Evolutionary conservation across 2,888 invertebrate genomes (phyloP).

Genomic region (Ditula angustiorana): DNA sequence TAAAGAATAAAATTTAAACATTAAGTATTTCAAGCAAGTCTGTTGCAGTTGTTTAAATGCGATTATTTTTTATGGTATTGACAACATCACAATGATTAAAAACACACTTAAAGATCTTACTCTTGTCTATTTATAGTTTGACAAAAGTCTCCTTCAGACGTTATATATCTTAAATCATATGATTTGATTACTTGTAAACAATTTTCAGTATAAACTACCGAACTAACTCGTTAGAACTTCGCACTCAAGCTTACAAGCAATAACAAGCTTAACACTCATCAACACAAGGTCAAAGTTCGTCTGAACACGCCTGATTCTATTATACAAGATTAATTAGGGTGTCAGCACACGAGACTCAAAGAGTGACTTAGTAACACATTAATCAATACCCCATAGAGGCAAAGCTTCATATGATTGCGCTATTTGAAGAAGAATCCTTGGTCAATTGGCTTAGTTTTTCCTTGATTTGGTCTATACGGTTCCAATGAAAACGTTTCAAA

Average conservation of each 20-base stretch:
- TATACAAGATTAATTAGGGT: conserved; percentile 26
- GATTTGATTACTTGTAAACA: conserved; percentile 15
- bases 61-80: too few species aligned
- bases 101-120: too few species aligned
- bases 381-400: background rate
- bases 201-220: conserved; percentile 20
- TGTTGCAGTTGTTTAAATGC: too few species aligned
- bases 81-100: too few species aligned
- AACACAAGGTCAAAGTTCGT: conserved; percentile 1
- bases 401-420: background rate
- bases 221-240: conserved; percentile 21
- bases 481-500: too few species aligned
- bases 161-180: background rate
- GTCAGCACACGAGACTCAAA: conserved; percentile 17
- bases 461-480: too few species aligned
- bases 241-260: background rate
- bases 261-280: background rate
- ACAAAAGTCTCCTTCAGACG: background rate
- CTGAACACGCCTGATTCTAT: conserved; percentile 5
- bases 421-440: too few species aligned
- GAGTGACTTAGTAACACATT: background rate
- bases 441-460: too few species aligned
- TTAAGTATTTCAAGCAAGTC: too few species aligned
- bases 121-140: too few species aligned
- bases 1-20: too few species aligned